phyloP scores from a whole-genome alignment of 2,113 vertebrate genomes.

The Otolemur garnettii region DNA sequence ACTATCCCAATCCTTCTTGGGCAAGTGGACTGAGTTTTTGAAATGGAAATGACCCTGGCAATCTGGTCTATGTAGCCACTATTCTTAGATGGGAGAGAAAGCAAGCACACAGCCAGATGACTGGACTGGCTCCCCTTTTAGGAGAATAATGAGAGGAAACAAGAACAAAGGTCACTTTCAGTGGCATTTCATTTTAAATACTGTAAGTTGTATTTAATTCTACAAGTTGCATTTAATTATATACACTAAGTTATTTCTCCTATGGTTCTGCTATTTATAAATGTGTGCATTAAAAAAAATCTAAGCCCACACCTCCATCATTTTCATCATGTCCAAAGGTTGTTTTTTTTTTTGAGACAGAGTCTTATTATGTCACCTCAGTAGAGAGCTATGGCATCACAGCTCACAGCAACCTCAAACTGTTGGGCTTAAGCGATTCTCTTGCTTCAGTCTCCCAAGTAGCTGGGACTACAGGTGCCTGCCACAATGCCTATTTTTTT shows the following conservation, averaged over 20 bases:
- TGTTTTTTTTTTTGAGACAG: no score
- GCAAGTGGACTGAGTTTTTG: neutral
- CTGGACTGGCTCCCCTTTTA: neutral
- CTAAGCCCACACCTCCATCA: neutral
- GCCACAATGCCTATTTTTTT: no score
- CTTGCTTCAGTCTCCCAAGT: no score
- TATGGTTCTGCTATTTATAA: neutral
- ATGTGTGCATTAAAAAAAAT: slow-evolving; percentile 5
- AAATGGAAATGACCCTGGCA: slow-evolving; percentile 28
- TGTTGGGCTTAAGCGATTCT: no score
- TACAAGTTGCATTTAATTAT: slow-evolving; percentile 29
- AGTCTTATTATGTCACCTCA: no score
- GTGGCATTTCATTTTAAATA: neutral
- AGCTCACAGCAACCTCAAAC: no score
- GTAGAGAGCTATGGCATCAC: no score
- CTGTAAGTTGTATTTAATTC: slow-evolving; percentile 28
- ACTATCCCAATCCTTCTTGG: neutral
- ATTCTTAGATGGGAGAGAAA: slow-evolving; percentile 12
- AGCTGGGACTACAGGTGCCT: no score
- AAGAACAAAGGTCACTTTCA: neutral
- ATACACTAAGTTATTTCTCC: neutral
- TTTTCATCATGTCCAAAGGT: neutral
- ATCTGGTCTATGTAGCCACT: neutral
- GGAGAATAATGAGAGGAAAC: neutral
- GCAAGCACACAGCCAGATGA: neutral